Percentiles rank a stretch among this genome's conserved stretches.
Conservation (phyloP, 2,797 vertebrate species). For the Coregonus ussuriensis region DNA sequence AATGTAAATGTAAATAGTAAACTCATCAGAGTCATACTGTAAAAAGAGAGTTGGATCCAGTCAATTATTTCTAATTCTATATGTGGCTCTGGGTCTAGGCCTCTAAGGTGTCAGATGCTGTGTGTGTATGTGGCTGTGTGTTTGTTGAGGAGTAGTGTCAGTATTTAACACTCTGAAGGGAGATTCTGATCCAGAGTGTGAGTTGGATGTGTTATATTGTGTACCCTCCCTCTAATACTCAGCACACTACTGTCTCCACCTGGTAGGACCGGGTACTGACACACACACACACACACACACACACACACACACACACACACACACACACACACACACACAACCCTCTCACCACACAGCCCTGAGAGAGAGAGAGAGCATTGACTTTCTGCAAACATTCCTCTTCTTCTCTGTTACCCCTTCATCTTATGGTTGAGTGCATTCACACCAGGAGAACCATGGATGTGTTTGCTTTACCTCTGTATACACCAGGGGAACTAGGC, state of each 20-base stretch:
- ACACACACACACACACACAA: not conserved
- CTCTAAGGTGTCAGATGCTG: no score
- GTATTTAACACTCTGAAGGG: constrained; percentile 65
- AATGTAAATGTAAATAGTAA: no score
- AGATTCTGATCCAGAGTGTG: constrained; percentile 65
- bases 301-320: no score
- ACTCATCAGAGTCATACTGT: no score
- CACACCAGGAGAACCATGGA: constrained; percentile 41
- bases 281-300: no score
- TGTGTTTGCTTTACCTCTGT: constrained; percentile 18
- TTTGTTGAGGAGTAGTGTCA: constrained; percentile 47
- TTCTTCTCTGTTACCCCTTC: not conserved
- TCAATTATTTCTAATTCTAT: no score
- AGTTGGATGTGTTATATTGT: constrained; percentile 51
- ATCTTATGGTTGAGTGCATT: constrained; percentile 24
- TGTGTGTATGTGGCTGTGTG: constrained; percentile 7
- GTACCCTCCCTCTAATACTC: constrained; percentile 44
- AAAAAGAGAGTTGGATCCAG: no score
- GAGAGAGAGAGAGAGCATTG: not conserved
- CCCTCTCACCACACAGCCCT: constrained; percentile 23
- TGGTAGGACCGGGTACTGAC: constrained; percentile 43
- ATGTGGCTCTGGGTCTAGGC: no score
- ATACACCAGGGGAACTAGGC: not conserved
- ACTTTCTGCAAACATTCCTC: not conserved
- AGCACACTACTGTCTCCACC: constrained; percentile 69